A percentile compares a stretch with the other conserved stretches of the same genome.
These are phyloP conservation scores for Apis dorsata DNA, from an alignment of 1,140 invertebrate genomes.

Conservation along the genomic window DNA sequence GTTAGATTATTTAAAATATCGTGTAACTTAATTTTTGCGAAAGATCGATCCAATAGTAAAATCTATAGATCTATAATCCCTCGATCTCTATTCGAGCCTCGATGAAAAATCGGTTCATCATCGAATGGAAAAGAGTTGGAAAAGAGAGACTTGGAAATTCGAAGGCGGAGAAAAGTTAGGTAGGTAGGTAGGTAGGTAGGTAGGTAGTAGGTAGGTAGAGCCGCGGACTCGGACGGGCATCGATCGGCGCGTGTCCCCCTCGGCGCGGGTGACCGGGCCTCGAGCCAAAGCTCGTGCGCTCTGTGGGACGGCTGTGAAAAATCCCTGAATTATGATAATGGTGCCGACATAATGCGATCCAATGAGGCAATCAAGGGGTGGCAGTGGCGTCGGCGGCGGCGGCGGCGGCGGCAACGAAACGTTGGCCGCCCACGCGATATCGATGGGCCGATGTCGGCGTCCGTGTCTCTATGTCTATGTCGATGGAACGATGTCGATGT, in stretches of 20 bases:
- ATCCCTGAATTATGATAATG: conserved; percentile 80
- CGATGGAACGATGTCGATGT: conserved; percentile 60
- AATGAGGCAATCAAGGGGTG: conserved; percentile 80
- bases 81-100: no score
- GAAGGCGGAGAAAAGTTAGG: no score
- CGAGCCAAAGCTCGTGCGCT: conserved; percentile 69
- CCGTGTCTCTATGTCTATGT: conserved; percentile 19
- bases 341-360: conserved; percentile 78
- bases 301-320: conserved; percentile 73
- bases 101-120: no score
- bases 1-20: no score
- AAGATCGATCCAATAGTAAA: no score
- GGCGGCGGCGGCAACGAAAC: conserved; percentile 25
- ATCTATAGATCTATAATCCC: no score
- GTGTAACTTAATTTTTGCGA: no score
- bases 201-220: conserved; percentile 1
- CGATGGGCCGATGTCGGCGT: conserved; percentile 53
- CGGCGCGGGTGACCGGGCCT: conserved; percentile 63
- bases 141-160: not conserved
- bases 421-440: conserved; percentile 61
- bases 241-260: conserved; percentile 67
- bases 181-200: not conserved
- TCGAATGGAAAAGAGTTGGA: not conserved
- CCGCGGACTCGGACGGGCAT: conserved; percentile 41
- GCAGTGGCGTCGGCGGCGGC: conserved; percentile 54